A percentile compares a stretch with the other conserved stretches of the same genome.
These are phyloP conservation scores for Helogale parvula DNA, from an alignment of 2,113 vertebrate species.

Conservation along the genomic window DNA sequence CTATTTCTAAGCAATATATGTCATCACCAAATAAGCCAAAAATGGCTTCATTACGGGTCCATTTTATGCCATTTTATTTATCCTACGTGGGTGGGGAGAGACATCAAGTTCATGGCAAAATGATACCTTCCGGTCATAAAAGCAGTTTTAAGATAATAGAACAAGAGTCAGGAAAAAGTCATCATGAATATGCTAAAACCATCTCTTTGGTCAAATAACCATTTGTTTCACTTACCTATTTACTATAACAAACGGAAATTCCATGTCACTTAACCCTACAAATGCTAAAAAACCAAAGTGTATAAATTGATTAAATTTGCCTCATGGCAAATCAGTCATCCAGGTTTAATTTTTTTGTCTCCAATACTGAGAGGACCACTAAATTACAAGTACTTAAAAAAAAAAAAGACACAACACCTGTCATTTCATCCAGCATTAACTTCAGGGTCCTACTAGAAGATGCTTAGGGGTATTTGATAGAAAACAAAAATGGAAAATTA, in stretches of 20 bases:
- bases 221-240: conserved; percentile 49
- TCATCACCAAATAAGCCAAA: conserved; percentile 6
- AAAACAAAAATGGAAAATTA: conserved; percentile 38
- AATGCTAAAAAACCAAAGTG: conserved; percentile 51
- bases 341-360: conserved; percentile 47
- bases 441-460: not conserved
- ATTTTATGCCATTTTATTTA: conserved; percentile 13
- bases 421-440: not conserved
- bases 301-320: conserved; percentile 24
- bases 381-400: not conserved
- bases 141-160: not conserved
- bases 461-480: not conserved
- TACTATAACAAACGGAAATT: conserved; percentile 52
- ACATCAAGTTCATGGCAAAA: not conserved
- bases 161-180: not conserved
- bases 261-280: conserved; percentile 42
- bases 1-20: not conserved
- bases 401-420: not conserved
- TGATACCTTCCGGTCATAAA: not conserved
- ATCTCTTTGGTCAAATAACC: conserved; percentile 24
- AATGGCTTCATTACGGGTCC: not conserved
- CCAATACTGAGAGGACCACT: not conserved
- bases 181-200: not conserved
- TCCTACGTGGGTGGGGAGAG: not conserved
- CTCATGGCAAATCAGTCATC: not conserved